phyloP scores from a whole-genome alignment of 2,797 vertebrate genomes.

The Sebastes kiyomatsui region DNA sequence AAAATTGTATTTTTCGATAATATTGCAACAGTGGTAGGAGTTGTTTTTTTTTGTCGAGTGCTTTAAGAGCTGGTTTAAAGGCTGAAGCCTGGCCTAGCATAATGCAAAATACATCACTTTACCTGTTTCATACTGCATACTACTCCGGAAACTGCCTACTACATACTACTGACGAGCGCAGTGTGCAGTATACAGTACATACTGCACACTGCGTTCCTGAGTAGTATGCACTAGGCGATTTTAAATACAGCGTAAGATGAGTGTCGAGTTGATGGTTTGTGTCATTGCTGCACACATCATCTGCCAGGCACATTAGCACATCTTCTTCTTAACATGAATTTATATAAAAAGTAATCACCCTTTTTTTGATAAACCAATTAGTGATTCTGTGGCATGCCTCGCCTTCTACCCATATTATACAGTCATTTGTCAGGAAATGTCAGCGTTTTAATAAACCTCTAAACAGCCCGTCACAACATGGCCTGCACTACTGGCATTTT shows the following conservation, averaged over 20 bases:
- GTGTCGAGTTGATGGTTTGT: neutral
- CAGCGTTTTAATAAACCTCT: slow-evolving; percentile 83
- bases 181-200: too few species aligned
- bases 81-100: too few species aligned
- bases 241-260: neutral
- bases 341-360: slow-evolving; percentile 49
- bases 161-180: too few species aligned
- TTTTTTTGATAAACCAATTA: slow-evolving; percentile 78
- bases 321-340: neutral
- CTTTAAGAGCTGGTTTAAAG: too few species aligned
- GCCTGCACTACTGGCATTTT: slow-evolving; percentile 81
- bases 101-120: too few species aligned
- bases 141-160: too few species aligned
- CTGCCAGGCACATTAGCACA: neutral
- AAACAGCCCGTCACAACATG: slow-evolving; percentile 78
- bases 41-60: too few species aligned
- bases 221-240: too few species aligned
- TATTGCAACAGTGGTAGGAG: too few species aligned
- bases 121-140: too few species aligned
- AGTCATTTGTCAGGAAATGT: slow-evolving; percentile 85
- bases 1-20: too few species aligned
- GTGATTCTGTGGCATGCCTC: slow-evolving; percentile 43
- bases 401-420: slow-evolving; percentile 72
- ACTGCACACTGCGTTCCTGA: too few species aligned
- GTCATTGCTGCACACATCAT: neutral